Percentiles rank a stretch among this genome's conserved stretches.
phyloP scores from a whole-genome alignment of 1,140 invertebrate species.

The Polypedilum pembai region DNA sequence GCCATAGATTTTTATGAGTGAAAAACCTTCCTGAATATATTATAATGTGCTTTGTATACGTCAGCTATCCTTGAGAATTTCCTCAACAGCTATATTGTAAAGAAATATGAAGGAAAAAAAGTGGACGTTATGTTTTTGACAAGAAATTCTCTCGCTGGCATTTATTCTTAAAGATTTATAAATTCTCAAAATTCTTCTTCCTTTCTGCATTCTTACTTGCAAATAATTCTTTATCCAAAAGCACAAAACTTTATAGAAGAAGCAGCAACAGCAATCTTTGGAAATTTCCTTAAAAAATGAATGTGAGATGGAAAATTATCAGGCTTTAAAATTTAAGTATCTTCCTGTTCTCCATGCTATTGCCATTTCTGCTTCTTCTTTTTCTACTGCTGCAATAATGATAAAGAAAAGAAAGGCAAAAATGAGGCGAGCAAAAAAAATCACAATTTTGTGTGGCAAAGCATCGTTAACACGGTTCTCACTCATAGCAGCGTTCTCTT shows the following conservation, averaged over 20 bases:
- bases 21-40: conserved; percentile 27
- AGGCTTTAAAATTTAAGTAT: conserved; percentile 18
- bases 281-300: conserved; percentile 1
- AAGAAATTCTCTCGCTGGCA: not conserved
- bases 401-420: no score
- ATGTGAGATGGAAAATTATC: conserved; percentile 6
- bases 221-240: not conserved
- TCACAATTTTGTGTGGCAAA: not conserved
- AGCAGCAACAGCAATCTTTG: not conserved
- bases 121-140: conserved; percentile 5
- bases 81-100: no score
- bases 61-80: not conserved
- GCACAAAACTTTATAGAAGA: not conserved
- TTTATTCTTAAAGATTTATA: not conserved
- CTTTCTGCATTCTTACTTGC: not conserved
- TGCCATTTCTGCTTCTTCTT: not conserved
- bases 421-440: no score
- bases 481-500: no score
- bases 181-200: conserved; percentile 6
- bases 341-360: not conserved
- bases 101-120: not conserved
- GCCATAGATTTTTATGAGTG: conserved; percentile 4
- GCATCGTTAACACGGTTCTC: not conserved
- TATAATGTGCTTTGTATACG: conserved; percentile 20
- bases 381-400: not conserved